phyloP scores from a whole-genome alignment of 2,797 vertebrate genomes.

The Bradypodion pumilum region DNA sequence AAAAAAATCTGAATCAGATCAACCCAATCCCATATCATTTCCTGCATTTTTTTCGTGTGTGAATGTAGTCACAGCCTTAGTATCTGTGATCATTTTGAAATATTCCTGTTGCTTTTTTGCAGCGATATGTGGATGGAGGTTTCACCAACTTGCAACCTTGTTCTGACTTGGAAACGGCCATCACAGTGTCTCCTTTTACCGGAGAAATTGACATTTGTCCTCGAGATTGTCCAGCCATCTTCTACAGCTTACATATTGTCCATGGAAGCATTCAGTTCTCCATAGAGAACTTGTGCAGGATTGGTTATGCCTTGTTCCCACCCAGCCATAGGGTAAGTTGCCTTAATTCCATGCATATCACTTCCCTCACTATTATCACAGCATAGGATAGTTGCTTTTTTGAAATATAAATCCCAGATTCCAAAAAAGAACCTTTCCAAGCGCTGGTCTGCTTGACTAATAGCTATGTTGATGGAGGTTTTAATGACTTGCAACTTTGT shows the following conservation, averaged over 20 bases:
- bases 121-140: slow-evolving; percentile 89
- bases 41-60: no score
- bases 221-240: slow-evolving; percentile 71
- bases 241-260: slow-evolving; percentile 79
- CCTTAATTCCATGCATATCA: not conserved
- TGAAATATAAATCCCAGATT: not conserved
- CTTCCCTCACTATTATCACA: not conserved
- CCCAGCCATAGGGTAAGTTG: slow-evolving; percentile 78
- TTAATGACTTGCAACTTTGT: no score
- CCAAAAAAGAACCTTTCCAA: not conserved
- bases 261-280: slow-evolving; percentile 82
- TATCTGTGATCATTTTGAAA: not conserved
- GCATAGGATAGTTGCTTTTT: not conserved
- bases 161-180: slow-evolving; percentile 68
- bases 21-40: no score
- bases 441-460: no score
- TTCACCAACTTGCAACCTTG: slow-evolving; percentile 85
- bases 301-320: slow-evolving; percentile 83
- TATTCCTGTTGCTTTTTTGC: not conserved
- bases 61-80: no score
- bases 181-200: slow-evolving; percentile 89
- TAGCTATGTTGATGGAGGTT: no score
- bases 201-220: slow-evolving; percentile 91
- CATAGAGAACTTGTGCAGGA: slow-evolving; percentile 81
- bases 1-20: no score